Evolutionary conservation across 1,140 invertebrate species (phyloP).

Genomic region (Himalopsyche phryganea): DNA sequence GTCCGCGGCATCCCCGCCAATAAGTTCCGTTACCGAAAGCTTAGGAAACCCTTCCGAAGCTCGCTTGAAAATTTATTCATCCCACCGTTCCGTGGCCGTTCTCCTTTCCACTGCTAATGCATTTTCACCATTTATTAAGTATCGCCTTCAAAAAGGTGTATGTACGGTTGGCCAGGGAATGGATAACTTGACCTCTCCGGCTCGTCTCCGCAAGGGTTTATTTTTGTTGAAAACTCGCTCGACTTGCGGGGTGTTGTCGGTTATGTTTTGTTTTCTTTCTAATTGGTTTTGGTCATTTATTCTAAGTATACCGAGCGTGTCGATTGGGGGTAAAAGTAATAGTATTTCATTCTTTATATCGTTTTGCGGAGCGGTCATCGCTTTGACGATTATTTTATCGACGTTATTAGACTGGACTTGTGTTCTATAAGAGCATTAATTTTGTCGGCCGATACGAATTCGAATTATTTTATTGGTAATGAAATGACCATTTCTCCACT

Average conservation of each 20-base stretch:
- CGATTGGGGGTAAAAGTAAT: background rate
- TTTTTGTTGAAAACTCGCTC: conserved; percentile 1
- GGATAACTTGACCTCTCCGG: background rate
- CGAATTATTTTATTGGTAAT: too few relatives aligned
- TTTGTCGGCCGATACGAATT: too few relatives aligned
- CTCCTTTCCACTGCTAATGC: conserved; percentile 11
- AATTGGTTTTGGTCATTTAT: conserved; percentile 19
- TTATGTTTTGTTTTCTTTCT: conserved; percentile 10
- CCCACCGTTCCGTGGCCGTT: background rate
- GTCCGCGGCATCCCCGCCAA: too few relatives aligned
- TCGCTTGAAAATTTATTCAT: background rate
- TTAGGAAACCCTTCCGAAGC: background rate
- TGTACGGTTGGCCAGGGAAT: background rate
- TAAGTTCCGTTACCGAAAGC: too few relatives aligned
- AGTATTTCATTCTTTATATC: conserved; percentile 3
- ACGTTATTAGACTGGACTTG: background rate
- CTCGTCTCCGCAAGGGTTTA: background rate
- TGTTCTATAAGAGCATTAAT: background rate
- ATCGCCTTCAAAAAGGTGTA: background rate
- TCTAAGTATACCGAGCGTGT: background rate
- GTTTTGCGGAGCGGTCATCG: background rate
- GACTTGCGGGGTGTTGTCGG: too few relatives aligned
- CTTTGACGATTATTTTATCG: too few relatives aligned
- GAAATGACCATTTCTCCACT: too few relatives aligned
- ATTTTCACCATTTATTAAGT: conserved; percentile 21